phyloP scores from a whole-genome alignment of 2,797 vertebrate genomes.

The Hydrophis major region DNA sequence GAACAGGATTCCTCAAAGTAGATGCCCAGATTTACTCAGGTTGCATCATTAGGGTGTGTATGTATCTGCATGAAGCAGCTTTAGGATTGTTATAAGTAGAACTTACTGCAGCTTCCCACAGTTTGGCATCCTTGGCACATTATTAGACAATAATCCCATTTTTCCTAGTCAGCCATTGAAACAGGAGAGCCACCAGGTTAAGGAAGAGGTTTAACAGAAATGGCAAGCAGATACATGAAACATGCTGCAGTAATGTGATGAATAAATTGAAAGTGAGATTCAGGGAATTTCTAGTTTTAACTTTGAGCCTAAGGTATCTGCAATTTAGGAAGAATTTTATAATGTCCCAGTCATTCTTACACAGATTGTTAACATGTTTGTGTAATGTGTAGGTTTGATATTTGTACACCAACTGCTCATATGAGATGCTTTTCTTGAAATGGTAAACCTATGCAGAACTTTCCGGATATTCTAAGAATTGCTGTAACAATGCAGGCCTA shows the following conservation, averaged over 20 bases:
- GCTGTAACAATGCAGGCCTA: accelerated
- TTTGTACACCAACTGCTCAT: no score
- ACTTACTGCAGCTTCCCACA: background rate
- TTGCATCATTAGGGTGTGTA: background rate
- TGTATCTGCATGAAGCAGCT: background rate
- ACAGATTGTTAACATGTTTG: background rate
- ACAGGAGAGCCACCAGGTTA: background rate
- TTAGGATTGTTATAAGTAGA: background rate
- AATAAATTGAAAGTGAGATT: background rate
- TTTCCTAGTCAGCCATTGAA: background rate
- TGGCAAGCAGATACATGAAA: background rate
- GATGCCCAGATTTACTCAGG: background rate
- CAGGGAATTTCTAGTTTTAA: background rate
- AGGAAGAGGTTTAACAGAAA: background rate
- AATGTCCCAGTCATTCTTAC: background rate
- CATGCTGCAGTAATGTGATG: background rate
- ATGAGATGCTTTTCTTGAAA: background rate
- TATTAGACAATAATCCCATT: background rate
- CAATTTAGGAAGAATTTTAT: background rate
- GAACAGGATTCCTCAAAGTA: background rate
- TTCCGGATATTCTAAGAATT: background rate
- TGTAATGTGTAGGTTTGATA: background rate
- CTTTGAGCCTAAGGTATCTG: background rate
- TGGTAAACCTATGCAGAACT: background rate
- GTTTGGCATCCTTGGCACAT: background rate